These are phyloP conservation scores for Rhinichthys klamathensis DNA, from an alignment of 2,113 vertebrate genomes.

Conservation along the genomic window DNA sequence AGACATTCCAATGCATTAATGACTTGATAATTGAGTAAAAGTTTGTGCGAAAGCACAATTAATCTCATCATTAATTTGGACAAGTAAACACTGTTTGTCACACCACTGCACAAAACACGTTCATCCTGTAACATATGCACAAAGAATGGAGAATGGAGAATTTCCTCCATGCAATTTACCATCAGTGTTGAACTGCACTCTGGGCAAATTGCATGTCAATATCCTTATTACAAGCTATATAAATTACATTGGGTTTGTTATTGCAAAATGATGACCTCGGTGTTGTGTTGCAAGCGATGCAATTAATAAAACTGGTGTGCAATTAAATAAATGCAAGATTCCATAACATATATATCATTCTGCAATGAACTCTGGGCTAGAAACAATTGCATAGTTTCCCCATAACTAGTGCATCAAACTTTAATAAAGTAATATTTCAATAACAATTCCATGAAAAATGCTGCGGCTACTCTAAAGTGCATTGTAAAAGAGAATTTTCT, in stretches of 20 bases:
- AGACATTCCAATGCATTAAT: neutral
- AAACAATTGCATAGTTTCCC: slow-evolving; percentile 1
- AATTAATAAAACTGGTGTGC: slow-evolving; percentile 8
- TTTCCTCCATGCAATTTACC: neutral
- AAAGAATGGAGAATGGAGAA: neutral
- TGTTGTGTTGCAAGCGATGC: neutral
- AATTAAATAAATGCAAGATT: slow-evolving; percentile 3
- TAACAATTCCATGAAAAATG: neutral
- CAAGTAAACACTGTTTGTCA: slow-evolving; percentile 16
- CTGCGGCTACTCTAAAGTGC: neutral
- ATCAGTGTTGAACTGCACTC: slow-evolving; percentile 11
- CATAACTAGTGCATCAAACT: neutral
- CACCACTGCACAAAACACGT: neutral
- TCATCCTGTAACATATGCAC: neutral
- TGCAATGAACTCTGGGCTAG: neutral
- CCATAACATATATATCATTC: slow-evolving; percentile 19
- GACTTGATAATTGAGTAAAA: slow-evolving; percentile 10
- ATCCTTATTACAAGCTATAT: slow-evolving; percentile 30
- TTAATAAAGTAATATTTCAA: slow-evolving; percentile 3
- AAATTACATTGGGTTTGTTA: slow-evolving; percentile 11
- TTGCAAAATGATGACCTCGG: slow-evolving; percentile 7
- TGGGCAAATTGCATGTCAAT: neutral
- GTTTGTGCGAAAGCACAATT: neutral
- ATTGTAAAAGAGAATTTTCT: neutral
- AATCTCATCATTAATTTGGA: neutral